These are phyloP conservation scores for Falco peregrinus DNA, from an alignment of 2,797 vertebrate species.

Conservation along the genomic window DNA sequence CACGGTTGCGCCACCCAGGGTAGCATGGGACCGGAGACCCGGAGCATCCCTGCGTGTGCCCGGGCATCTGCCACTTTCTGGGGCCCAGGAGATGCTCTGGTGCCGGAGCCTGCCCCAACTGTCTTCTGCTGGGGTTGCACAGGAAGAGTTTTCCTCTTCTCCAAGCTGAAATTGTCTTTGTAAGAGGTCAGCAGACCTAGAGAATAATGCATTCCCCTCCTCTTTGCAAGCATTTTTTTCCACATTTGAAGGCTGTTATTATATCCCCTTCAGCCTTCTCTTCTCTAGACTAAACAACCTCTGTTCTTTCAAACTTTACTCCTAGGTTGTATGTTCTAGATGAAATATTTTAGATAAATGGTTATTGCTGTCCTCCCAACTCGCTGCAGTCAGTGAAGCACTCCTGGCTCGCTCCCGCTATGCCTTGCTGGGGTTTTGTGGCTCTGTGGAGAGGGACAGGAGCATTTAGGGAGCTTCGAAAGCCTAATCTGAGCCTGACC, in stretches of 20 bases:
- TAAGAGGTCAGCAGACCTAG: background rate
- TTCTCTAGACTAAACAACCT: constrained; percentile 47
- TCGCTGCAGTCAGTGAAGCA: background rate
- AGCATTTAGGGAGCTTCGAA: background rate
- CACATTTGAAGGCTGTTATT: background rate
- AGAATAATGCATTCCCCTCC: background rate
- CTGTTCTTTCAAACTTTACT: constrained; percentile 30
- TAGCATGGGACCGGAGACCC: accelerated
- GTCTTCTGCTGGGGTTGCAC: background rate
- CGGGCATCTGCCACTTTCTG: background rate
- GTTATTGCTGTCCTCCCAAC: constrained; percentile 6
- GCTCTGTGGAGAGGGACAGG: background rate
- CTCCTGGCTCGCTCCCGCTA: background rate
- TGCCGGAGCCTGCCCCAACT: background rate
- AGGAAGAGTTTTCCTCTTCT: background rate
- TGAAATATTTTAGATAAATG: background rate
- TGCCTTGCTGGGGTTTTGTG: background rate
- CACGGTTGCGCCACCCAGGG: accelerated
- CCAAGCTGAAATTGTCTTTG: background rate
- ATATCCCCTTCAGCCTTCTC: background rate
- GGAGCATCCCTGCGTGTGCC: accelerated
- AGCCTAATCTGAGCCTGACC: background rate
- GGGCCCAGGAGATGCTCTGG: background rate
- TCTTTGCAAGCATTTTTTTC: background rate
- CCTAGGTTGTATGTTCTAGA: constrained; percentile 1